A percentile compares a stretch with the other conserved stretches of the same genome.
Evolutionary conservation across 2,888 invertebrate genomes (phyloP).

Genomic region (Rhyacophila evoluta): DNA sequence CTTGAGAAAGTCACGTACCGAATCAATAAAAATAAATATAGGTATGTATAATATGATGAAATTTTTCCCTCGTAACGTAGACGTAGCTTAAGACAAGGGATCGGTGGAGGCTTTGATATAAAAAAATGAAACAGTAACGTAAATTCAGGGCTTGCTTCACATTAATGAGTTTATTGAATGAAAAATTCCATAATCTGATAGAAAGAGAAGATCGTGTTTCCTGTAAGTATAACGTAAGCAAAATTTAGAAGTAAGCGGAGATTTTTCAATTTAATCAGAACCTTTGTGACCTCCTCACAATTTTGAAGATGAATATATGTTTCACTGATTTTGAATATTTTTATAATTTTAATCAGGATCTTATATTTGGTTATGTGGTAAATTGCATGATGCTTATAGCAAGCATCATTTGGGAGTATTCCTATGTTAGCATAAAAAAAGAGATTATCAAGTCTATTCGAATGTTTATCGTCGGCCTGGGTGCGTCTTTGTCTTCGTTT

Average conservation of each 20-base stretch:
- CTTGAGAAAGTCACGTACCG: slow-evolving; percentile 47
- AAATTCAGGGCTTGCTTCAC: background rate
- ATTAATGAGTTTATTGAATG: slow-evolving; percentile 22
- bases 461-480: no score
- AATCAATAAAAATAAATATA: slow-evolving; percentile 41
- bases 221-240: background rate
- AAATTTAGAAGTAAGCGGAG: background rate
- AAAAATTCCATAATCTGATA: slow-evolving; percentile 22
- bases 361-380: no score
- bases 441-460: no score
- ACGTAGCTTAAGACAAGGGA: background rate
- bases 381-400: no score
- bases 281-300: background rate
- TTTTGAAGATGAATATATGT: no score
- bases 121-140: slow-evolving; percentile 28
- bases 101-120: slow-evolving; percentile 28
- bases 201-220: slow-evolving; percentile 2
- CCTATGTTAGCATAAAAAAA: no score
- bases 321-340: no score
- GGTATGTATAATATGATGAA: background rate
- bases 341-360: no score
- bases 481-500: no score
- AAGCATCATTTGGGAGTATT: no score
- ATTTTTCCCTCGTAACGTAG: background rate
- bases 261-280: background rate